These are phyloP conservation scores for Sphaerodactylus townsendi DNA, from an alignment of 2,113 vertebrate species.

Conservation along the genomic window DNA sequence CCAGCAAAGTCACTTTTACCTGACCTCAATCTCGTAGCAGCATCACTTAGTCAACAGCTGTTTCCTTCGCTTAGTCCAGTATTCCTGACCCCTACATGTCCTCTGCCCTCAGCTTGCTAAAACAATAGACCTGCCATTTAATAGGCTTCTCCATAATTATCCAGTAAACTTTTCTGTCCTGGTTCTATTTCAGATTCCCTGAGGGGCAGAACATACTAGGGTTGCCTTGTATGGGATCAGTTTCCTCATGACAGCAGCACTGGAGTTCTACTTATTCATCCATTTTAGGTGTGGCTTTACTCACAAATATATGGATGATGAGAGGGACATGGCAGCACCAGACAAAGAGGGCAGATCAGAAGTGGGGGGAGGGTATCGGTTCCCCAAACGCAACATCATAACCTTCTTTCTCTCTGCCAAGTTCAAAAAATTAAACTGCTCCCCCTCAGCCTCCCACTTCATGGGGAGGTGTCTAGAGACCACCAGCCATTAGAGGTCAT, in stretches of 20 bases:
- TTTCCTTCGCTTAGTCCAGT: slow-evolving; percentile 55
- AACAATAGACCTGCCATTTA: slow-evolving; percentile 62
- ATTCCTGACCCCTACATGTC: slow-evolving; percentile 57
- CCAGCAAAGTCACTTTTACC: slow-evolving; percentile 20
- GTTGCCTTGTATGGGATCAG: background rate
- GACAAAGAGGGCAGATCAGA: background rate
- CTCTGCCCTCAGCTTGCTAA: slow-evolving; percentile 44
- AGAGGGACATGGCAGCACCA: background rate
- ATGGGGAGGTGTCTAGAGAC: background rate
- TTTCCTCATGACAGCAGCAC: background rate
- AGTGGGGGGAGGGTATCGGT: no score
- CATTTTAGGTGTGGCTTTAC: background rate
- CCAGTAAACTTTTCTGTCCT: slow-evolving; percentile 26
- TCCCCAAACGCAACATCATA: background rate
- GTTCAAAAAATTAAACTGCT: background rate
- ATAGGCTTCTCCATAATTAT: slow-evolving; percentile 61
- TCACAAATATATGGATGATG: background rate
- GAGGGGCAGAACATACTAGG: background rate
- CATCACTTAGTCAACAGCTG: slow-evolving; percentile 63
- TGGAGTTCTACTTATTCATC: background rate
- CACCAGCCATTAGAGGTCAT: background rate
- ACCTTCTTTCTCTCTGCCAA: background rate
- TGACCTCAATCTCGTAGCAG: slow-evolving; percentile 31
- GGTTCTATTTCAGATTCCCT: background rate
- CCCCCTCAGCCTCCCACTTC: background rate